Conservation (phyloP, 2,888 invertebrate species). For the Eudasyphora cyanicolor region DNA sequence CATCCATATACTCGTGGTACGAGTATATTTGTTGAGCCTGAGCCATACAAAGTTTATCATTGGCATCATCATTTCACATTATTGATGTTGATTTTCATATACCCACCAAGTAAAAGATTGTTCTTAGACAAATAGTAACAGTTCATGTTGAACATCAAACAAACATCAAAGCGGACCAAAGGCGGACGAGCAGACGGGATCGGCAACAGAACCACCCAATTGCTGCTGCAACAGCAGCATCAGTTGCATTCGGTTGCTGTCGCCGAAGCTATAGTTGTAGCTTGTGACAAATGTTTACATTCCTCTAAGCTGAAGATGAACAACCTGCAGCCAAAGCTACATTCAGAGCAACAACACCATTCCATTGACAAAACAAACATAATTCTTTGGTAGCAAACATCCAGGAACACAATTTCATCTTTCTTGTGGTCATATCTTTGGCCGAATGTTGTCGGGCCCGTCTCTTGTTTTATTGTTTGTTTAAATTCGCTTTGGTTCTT, state of each 20-base stretch:
- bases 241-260: too few relatives aligned
- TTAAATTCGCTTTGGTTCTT: too few relatives aligned
- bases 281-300: constrained; percentile 57
- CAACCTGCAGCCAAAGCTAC: neutral
- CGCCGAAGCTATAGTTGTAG: too few relatives aligned
- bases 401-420: neutral
- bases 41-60: constrained; percentile 25
- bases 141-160: constrained; percentile 17
- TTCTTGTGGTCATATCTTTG: neutral
- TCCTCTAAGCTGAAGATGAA: constrained; percentile 37
- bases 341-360: constrained; percentile 32
- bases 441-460: neutral
- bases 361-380: constrained; percentile 34
- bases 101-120: constrained; percentile 42
- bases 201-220: neutral
- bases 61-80: constrained; percentile 13
- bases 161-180: constrained; percentile 1
- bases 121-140: constrained; percentile 60
- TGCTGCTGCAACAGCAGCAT: constrained; percentile 42
- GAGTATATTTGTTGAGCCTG: neutral
- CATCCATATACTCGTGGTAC: neutral
- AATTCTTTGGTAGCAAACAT: constrained; percentile 6
- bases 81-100: neutral
- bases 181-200: neutral
- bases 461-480: neutral